Evolutionary conservation across 1,140 invertebrate species (phyloP), one percentile per base, ranked within the genome.

Genomic region (Drosophila pseudoobscura): DNA sequence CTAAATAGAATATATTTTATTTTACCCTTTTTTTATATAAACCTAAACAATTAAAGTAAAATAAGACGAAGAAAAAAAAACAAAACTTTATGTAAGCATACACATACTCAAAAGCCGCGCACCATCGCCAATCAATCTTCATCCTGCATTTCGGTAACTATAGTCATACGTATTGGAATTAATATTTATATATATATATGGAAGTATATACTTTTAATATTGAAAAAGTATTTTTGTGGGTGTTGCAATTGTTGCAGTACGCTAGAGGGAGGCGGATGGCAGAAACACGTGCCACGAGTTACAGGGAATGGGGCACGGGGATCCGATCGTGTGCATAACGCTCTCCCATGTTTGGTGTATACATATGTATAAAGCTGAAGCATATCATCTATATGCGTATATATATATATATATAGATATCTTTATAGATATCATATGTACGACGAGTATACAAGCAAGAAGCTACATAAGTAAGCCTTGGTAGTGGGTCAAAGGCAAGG

Each of bases 1-100:
- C 82, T 87, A 85, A 87, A 85, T 87, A 85, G 74, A 85, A 87
- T 85, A 82, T 87, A 78, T 51, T 85, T 75, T 87, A 85, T 85
- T 85, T 85, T 87, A 87, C 68, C 69, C 56, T 78, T 80, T 53
- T 82, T 61, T 76, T 87, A 88, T 88, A 78, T 87, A 87, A 87
- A 87, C 83, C 75, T 88, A 88, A 82, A 54, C 78, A 84, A 85
- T 78, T 75, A 87, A 87, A 78, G 78, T 76, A 84, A 88, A 87
- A 82, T 74, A 85, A 78, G 74, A 87, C 74, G 75, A 59, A 41
- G 15, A 71, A 80, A 84, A 83, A 79, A 75, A 79, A 58, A 75
- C 45, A 51, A 46, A 76, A 74, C 50, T 74, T 68, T 65, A 75
- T 13, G 11, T 60, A 80, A 77, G 82, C 80, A 85, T 66, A 82